Evolutionary conservation across 2,888 invertebrate species (phyloP).

Genomic region (Chromoteleia sp.): DNA sequence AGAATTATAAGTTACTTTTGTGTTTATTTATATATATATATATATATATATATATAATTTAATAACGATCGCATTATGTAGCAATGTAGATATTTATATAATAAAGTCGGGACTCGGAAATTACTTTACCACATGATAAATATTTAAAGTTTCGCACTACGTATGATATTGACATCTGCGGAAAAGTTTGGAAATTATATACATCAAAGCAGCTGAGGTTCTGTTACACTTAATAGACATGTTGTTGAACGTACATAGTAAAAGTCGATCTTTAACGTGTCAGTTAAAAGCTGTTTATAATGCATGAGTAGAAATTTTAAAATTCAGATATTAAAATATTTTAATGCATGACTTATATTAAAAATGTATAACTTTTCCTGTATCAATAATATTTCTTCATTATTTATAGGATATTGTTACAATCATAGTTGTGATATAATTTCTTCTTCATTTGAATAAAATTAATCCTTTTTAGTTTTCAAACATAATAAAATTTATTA

Average conservation of each 20-base stretch:
- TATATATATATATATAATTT: no score
- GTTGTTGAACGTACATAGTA: not conserved
- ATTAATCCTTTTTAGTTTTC: no score
- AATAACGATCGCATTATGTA: not conserved
- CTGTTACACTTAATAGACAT: constrained; percentile 8
- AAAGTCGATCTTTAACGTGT: constrained; percentile 11
- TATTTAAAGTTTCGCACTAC: not conserved
- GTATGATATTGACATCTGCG: constrained; percentile 11
- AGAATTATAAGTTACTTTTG: no score
- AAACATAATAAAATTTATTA: no score
- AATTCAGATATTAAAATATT: not conserved
- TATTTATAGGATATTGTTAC: no score
- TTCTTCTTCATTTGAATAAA: no score
- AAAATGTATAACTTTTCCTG: not conserved
- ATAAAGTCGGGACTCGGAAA: not conserved
- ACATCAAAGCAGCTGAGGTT: constrained; percentile 17
- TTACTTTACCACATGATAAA: not conserved
- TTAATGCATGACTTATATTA: no score
- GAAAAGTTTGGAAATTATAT: constrained; percentile 53
- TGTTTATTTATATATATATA: no score
- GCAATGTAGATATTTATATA: not conserved
- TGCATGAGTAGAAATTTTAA: constrained; percentile 1
- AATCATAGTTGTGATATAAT: no score
- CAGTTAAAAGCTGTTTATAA: constrained; percentile 6
- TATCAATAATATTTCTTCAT: no score